Base-by-base conservation (phyloP, 64 coral and sea anemone genomes). In the Catalaphyllia jardinei region DNA sequence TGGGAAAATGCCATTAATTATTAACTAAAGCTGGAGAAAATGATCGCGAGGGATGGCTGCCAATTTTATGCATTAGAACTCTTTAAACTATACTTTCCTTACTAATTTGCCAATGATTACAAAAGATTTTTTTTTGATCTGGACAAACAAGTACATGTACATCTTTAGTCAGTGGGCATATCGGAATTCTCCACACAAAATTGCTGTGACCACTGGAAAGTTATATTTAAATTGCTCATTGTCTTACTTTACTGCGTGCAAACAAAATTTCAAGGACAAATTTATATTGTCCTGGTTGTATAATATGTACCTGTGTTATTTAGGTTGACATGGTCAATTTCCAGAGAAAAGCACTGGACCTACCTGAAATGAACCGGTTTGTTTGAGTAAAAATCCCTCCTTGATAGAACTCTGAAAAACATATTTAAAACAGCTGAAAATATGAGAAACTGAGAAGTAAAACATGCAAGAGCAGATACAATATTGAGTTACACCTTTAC, bases 331-430 rank as follows among this genome's bases (percentile, higher is more conserved):
- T 10, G 5, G 25, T 10, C 22, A 69, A 69, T 1, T 51, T 71
- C 1, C 11, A 17, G 10, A 42, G 11, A 11, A 27, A 69, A 15
- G 15, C n/a, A 28, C n/a, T 42, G 54, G 42, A 57, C 87, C 72
- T 72, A 97, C 95, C 91, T 97, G 95, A 77, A 97, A 97, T 22
- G 95, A 97, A 0, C 95, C 95, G 10, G 88, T 93, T 33, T 97
- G 95, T 63, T 97, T 97, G 54, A 91, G 79, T 77, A 97, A 97
- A 91, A 87, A 91, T 76, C 95, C 95, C 67, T 97, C 95, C 30
- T 91, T 97, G 29, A 97, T 87, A 62, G 82, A 94, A 28, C 80
- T 86, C 95, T 96, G 83, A 20, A 91, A 93, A 51, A 69, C 4
- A 24, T 25, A 25, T 67, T 24, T 9, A 24, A 22, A 24, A 24